Conservation (phyloP, 1,140 invertebrate genomes). For the Halotydeus destructor region DNA sequence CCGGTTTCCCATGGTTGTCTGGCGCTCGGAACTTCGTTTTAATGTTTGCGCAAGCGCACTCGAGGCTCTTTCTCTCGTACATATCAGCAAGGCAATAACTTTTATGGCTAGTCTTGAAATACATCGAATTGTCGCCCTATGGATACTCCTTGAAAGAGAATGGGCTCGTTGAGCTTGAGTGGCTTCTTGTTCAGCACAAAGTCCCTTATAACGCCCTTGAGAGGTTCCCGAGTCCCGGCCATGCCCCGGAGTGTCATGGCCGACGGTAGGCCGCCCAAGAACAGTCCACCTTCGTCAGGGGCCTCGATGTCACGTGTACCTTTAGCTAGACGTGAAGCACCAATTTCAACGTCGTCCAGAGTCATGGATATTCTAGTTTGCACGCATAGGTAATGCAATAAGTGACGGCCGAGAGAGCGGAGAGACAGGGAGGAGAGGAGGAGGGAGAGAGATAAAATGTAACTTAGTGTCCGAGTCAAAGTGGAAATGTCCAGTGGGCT, state of each 20-base stretch:
- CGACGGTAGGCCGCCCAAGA: conserved; percentile 38
- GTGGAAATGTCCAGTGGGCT: no score
- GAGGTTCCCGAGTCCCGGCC: conserved; percentile 29
- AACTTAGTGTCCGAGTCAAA: no score
- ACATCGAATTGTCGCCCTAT: conserved; percentile 52
- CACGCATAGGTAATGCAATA: neutral
- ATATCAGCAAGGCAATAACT: no score
- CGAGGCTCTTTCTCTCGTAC: no score
- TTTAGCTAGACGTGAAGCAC: conserved; percentile 26
- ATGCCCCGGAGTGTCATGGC: conserved; percentile 30
- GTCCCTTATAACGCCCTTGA: conserved; percentile 54
- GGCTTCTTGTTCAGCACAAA: conserved; percentile 50
- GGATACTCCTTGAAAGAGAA: conserved; percentile 41
- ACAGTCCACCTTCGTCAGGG: conserved; percentile 27
- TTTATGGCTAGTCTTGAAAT: no score
- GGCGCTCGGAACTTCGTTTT: no score
- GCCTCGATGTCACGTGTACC: conserved; percentile 31
- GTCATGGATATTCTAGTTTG: conserved; percentile 11
- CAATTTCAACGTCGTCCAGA: conserved; percentile 39
- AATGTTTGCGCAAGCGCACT: no score
- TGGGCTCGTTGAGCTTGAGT: conserved; percentile 38
- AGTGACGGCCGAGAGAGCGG: no score
- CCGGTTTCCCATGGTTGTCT: no score
- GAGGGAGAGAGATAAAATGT: no score
- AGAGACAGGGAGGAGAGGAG: no score